These are phyloP conservation scores for Danio kyathit DNA, from an alignment of 2,797 vertebrate genomes.

Conservation along the genomic window DNA sequence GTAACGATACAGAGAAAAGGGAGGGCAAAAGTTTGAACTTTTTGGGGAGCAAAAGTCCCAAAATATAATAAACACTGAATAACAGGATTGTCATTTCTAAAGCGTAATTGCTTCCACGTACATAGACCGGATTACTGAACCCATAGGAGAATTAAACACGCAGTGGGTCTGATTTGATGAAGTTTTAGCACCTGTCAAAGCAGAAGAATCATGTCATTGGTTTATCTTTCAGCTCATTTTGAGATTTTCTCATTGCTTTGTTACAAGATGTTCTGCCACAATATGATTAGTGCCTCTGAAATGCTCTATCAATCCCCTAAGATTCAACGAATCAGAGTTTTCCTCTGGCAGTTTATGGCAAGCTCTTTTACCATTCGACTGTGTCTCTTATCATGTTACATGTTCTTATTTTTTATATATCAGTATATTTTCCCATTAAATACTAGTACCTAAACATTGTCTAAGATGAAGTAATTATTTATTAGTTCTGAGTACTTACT, in stretches of 20 bases:
- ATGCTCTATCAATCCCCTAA: conserved; percentile 16
- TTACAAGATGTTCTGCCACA: conserved; percentile 23
- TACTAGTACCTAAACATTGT: too few relatives aligned
- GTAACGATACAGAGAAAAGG: not conserved
- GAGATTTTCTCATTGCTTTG: not conserved
- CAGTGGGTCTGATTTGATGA: conserved; percentile 1
- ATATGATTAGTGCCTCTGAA: conserved; percentile 19
- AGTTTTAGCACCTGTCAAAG: conserved; percentile 36
- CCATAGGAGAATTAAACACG: not conserved
- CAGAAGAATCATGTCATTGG: conserved; percentile 23
- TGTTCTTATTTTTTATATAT: too few relatives aligned
- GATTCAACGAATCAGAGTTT: conserved; percentile 3
- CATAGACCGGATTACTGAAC: not conserved
- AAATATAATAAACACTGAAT: not conserved
- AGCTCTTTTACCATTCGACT: too few relatives aligned
- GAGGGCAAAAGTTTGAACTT: not conserved
- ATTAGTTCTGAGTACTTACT: too few relatives aligned
- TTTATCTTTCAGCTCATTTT: conserved; percentile 31
- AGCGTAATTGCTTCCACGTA: not conserved
- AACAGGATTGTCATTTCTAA: not conserved
- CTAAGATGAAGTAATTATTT: too few relatives aligned
- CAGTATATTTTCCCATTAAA: too few relatives aligned
- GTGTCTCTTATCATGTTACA: too few relatives aligned
- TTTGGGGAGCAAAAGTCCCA: not conserved
- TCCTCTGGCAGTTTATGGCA: not conserved